phyloP scores from a whole-genome alignment of 2,888 invertebrate species.

The Dicyrtomina minuta region DNA sequence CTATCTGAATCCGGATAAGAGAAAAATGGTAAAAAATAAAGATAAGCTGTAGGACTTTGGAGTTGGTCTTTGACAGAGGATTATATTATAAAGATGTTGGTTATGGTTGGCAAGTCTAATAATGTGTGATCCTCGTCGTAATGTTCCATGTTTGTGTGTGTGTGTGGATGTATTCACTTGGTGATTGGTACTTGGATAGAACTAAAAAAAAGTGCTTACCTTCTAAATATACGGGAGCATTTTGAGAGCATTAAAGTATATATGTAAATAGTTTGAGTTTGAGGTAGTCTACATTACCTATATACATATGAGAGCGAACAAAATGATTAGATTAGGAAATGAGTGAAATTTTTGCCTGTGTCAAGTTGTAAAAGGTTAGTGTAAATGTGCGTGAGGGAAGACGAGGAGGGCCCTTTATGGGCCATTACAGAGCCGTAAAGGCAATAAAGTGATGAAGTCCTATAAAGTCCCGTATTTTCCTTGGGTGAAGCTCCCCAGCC shows the following conservation, averaged over 20 bases:
- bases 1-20: too few species aligned
- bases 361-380: conserved; percentile 38
- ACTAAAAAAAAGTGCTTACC: too few species aligned
- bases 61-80: too few species aligned
- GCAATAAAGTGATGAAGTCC: conserved; percentile 42
- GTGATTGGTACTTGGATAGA: too few species aligned
- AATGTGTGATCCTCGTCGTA: too few species aligned
- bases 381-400: conserved; percentile 27
- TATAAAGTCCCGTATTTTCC: conserved; percentile 28
- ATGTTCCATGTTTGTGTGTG: too few species aligned
- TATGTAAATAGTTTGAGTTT: neutral
- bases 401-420: conserved; percentile 39
- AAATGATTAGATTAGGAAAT: conserved; percentile 36
- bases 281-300: neutral
- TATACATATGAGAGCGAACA: neutral
- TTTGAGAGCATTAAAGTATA: neutral
- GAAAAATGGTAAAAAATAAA: too few species aligned
- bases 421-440: conserved; percentile 38
- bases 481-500: conserved; percentile 16
- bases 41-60: too few species aligned
- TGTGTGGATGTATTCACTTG: too few species aligned
- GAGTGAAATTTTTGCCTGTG: conserved; percentile 38
- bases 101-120: too few species aligned
- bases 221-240: neutral
- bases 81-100: too few species aligned